Conservation (phyloP, 92 coral and sea anemone genomes). For the Epizoanthus fatuus region DNA sequence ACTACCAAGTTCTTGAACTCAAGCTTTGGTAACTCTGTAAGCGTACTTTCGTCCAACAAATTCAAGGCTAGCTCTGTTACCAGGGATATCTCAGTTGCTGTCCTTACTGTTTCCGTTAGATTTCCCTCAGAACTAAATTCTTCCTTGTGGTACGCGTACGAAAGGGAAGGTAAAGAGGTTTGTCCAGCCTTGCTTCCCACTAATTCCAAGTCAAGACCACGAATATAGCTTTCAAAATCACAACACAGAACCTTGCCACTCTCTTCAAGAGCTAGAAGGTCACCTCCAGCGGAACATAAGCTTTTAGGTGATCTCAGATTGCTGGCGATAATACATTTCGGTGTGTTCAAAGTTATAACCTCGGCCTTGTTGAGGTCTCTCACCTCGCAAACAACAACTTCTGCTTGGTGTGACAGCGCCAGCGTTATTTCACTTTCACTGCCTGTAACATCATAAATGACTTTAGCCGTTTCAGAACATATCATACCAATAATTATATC, state of each 20-base stretch:
- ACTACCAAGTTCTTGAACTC: neutral
- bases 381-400: constrained; percentile 12
- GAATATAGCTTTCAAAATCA: neutral
- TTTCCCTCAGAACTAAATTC: neutral
- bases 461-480: no score
- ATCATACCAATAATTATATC: neutral
- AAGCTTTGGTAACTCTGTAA: neutral
- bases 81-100: neutral
- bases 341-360: neutral
- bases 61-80: neutral
- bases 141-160: neutral
- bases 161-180: neutral
- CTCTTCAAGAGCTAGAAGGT: constrained; percentile 23
- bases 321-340: neutral
- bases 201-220: neutral
- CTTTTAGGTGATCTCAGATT: constrained; percentile 2
- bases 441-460: neutral
- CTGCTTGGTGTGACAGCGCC: neutral
- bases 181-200: neutral
- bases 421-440: neutral
- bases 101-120: neutral
- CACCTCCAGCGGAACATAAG: constrained; percentile 2
- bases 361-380: neutral
- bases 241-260: constrained; percentile 8
- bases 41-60: neutral